phyloP scores from a whole-genome alignment of 2,113 vertebrate species.

The Coptodon rendalli region DNA sequence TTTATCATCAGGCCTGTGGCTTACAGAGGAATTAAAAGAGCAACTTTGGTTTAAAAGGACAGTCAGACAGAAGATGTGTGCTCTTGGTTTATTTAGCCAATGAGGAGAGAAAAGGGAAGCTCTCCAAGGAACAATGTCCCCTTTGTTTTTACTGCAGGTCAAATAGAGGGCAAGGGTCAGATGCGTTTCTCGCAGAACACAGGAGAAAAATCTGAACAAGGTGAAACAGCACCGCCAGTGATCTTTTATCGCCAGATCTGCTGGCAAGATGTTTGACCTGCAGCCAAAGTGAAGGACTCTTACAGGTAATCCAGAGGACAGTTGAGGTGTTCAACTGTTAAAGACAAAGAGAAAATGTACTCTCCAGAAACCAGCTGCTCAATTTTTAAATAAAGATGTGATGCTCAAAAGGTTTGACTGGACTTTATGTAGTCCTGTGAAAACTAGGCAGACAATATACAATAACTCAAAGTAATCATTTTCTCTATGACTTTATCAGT shows the following conservation, averaged over 20 bases:
- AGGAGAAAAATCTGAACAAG: neutral
- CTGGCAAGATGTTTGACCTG: conserved; percentile 8
- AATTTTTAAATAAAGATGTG: neutral
- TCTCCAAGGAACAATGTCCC: neutral
- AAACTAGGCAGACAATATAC: neutral
- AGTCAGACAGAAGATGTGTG: neutral
- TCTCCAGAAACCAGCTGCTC: neutral
- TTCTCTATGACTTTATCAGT: neutral
- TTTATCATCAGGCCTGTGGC: neutral
- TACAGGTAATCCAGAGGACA: neutral
- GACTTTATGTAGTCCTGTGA: neutral
- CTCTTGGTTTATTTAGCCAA: neutral
- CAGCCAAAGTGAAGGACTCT: neutral
- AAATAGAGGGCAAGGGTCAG: conserved; percentile 20
- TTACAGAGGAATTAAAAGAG: neutral
- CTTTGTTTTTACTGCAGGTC: conserved; percentile 45
- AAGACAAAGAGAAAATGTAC: neutral
- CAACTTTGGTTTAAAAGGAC: neutral
- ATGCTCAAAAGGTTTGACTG: neutral
- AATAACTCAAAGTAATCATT: neutral
- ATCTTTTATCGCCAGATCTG: neutral
- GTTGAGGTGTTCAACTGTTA: neutral
- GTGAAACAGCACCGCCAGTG: neutral
- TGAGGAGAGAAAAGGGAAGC: neutral
- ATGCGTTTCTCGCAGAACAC: neutral